These are phyloP conservation scores for Pelobates cultripes DNA, from an alignment of 2,797 vertebrate species.

Conservation along the genomic window DNA sequence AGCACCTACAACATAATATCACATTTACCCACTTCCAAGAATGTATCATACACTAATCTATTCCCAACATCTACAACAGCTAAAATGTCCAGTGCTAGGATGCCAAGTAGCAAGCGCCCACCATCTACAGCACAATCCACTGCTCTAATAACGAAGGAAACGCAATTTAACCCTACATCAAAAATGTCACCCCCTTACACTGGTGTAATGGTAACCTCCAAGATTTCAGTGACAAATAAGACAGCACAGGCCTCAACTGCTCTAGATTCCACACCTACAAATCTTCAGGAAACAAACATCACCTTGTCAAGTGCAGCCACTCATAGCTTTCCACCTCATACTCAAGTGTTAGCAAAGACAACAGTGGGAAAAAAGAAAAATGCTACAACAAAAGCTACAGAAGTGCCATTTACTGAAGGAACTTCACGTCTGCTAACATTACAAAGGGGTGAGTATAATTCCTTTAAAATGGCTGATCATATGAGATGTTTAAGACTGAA, in stretches of 20 bases:
- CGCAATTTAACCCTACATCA: not conserved
- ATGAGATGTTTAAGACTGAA: too few relatives aligned
- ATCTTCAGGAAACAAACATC: not conserved
- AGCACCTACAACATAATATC: too few relatives aligned
- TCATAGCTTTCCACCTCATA: not conserved
- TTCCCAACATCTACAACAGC: too few relatives aligned
- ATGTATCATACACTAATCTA: too few relatives aligned
- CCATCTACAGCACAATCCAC: not conserved
- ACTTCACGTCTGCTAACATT: not conserved
- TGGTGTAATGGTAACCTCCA: not conserved
- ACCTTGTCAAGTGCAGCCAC: not conserved
- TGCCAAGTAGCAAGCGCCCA: not conserved
- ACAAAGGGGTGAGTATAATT: not conserved
- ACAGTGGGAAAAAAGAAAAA: not conserved
- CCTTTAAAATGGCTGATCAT: too few relatives aligned
- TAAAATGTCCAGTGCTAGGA: not conserved
- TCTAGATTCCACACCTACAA: not conserved
- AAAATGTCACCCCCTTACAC: not conserved
- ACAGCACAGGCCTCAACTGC: not conserved
- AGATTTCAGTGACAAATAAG: not conserved
- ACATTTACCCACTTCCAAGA: too few relatives aligned
- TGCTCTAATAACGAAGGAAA: not conserved
- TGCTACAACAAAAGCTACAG: not conserved
- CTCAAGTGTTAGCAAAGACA: not conserved
- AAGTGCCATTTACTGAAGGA: not conserved